Base-by-base conservation (phyloP, 2,113 vertebrate species). In the Notiomystis cincta region DNA sequence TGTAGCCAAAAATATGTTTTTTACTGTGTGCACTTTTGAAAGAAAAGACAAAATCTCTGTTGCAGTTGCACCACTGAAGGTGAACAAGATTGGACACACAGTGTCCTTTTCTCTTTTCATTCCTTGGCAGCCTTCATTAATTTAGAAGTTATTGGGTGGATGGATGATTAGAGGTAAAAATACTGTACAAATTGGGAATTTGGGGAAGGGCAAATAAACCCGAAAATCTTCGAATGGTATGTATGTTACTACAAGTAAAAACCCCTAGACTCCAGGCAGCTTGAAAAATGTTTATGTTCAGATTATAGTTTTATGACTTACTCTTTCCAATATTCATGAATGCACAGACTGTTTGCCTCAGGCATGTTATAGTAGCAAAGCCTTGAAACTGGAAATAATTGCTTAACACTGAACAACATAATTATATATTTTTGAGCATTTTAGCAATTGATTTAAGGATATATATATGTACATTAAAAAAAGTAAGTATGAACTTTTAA, bases 321-420 rank as follows among this genome's bases (percentile, higher is more conserved):
- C 27, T 95, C 82, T 96, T 93, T 98, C 95, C 93, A 97, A 69
- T 96, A 98, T 97, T 97, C 92, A 97, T 96, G 93, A 97, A 87
- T 62, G 83, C 30, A 25, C 69, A 97, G 72, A 94, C 57, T 87
- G 93, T 97, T 98, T 97, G 96, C 96, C 94, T 90, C 79, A 94
- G 94, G 97, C 93, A 50, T 71, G 67, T 88, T 92, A 94, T 31
- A 87, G 83, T 51, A 87, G 64, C 35, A 88, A 96, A 92, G 37
- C 67, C 85, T 90, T 95, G 90, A 96, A 97, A 95, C 81, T 44
- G 62, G 75, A 83, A 96, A 97, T 97, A 97, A 96, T 97, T 97
- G 53, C 91, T 90, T 95, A 96, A 84, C 62, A 76, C n/a, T 62
- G 78, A 97, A 94, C 70, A 95, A 95, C 30, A 45, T 82, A 96